These are phyloP conservation scores for Frankliniella intonsa DNA, from an alignment of 2,888 invertebrate species.

Conservation along the genomic window DNA sequence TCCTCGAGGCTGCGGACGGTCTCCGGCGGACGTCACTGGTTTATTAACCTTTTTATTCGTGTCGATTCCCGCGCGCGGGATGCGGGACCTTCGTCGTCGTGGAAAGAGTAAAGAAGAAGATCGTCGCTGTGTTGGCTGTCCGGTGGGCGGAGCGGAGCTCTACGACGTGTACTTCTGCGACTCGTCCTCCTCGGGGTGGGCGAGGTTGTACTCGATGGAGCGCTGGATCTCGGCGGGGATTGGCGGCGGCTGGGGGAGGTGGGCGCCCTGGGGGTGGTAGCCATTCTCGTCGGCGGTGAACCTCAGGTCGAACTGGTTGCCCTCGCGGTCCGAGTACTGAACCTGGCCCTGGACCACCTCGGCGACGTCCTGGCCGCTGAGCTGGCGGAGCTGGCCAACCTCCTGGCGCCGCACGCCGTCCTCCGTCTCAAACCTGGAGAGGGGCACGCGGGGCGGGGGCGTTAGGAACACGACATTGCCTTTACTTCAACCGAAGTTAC, in stretches of 20 bases:
- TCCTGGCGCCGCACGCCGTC: conserved; percentile 13
- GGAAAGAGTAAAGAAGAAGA: too few species aligned
- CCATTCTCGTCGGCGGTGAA: conserved; percentile 20
- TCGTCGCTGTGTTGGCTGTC: too few species aligned
- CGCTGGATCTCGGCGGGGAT: conserved; percentile 25
- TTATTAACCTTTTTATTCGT: too few species aligned
- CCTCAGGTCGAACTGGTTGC: conserved; percentile 15
- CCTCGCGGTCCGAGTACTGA: conserved; percentile 19
- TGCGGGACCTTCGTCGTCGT: too few species aligned
- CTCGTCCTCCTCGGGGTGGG: conserved; percentile 16
- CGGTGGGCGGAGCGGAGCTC: neutral
- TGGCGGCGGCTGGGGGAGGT: neutral
- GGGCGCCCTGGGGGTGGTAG: conserved; percentile 17
- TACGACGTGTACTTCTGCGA: conserved; percentile 19
- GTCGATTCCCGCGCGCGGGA: too few species aligned
- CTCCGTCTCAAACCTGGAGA: conserved; percentile 7
- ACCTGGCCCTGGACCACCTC: conserved; percentile 23
- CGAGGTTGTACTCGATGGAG: conserved; percentile 22
- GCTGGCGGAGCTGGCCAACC: conserved; percentile 2
- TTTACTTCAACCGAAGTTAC: too few species aligned
- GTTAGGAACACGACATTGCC: too few species aligned
- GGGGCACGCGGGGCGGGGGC: too few species aligned
- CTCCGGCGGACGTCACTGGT: neutral
- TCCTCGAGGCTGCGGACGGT: neutral
- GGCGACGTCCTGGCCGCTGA: neutral